phyloP scores from a whole-genome alignment of 2,888 invertebrate species.

The Drosophila recens region DNA sequence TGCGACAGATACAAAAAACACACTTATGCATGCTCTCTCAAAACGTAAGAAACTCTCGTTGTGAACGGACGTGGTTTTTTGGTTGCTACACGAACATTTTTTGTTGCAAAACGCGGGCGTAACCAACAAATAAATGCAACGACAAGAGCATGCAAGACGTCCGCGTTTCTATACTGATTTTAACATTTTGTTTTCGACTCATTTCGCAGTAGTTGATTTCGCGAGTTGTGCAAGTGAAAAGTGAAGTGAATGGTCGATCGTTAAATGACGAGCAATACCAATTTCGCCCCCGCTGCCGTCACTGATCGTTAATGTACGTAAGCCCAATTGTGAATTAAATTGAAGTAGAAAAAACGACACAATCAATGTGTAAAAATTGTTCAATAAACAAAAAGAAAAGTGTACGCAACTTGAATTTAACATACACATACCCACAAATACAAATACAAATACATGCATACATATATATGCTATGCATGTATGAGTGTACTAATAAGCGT shows the following conservation, averaged over 20 bases:
- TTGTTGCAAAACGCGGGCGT: conserved; percentile 70
- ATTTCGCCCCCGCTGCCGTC: conserved; percentile 29
- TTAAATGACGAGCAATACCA: conserved; percentile 37
- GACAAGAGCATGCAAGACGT: conserved; percentile 31
- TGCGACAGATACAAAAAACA: conserved; percentile 50
- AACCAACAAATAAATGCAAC: conserved; percentile 63
- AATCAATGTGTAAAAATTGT: conserved; percentile 34
- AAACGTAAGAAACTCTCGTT: conserved; percentile 51
- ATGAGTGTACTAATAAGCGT: conserved; percentile 12
- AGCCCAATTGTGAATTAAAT: conserved; percentile 46
- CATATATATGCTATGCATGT: neutral
- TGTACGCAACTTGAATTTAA: conserved; percentile 31
- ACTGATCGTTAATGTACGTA: conserved; percentile 38
- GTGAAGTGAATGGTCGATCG: conserved; percentile 41
- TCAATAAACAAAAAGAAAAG: conserved; percentile 37
- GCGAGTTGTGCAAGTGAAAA: conserved; percentile 38
- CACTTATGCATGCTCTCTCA: conserved; percentile 43
- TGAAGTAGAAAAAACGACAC: conserved; percentile 38
- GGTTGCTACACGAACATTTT: conserved; percentile 48
- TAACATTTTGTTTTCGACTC: conserved; percentile 42
- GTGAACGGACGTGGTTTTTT: conserved; percentile 55
- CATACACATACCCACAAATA: conserved; percentile 1
- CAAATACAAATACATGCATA: conserved; percentile 6
- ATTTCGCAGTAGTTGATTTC: conserved; percentile 25
- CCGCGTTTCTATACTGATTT: conserved; percentile 43